phyloP scores from a whole-genome alignment of 2,113 vertebrate species.

The Tachycineta bicolor region DNA sequence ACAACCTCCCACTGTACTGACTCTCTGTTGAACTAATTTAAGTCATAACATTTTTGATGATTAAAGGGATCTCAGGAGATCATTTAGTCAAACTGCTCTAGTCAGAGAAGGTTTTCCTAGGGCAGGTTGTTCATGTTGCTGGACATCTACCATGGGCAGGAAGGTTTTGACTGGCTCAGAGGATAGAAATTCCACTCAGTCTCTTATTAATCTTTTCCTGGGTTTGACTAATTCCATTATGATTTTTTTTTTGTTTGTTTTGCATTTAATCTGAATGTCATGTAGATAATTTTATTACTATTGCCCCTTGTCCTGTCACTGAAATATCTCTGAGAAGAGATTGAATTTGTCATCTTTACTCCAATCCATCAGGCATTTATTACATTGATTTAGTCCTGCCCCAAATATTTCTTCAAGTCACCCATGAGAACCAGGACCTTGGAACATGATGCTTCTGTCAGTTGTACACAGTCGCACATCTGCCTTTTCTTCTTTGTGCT shows the following conservation, averaged over 20 bases:
- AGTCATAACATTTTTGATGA: neutral
- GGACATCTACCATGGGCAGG: neutral
- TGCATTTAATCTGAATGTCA: neutral
- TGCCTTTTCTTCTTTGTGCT: neutral
- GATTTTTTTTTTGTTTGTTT: neutral
- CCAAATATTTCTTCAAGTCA: neutral
- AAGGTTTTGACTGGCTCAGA: neutral
- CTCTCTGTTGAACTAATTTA: neutral
- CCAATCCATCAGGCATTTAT: neutral
- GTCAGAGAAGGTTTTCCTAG: neutral
- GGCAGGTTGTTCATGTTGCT: neutral
- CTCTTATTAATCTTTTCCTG: neutral
- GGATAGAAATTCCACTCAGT: neutral
- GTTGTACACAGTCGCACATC: neutral
- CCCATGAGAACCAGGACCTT: neutral
- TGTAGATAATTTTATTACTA: neutral
- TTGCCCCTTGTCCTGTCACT: neutral
- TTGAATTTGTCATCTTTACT: neutral
- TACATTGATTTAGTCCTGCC: accelerated
- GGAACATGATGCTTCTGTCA: neutral
- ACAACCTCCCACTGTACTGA: neutral
- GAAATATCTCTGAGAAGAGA: neutral
- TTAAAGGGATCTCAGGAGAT: neutral
- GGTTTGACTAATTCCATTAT: neutral
- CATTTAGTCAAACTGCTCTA: neutral